Conservation (phyloP, 2,113 vertebrate species). For the Indicator indicator region DNA sequence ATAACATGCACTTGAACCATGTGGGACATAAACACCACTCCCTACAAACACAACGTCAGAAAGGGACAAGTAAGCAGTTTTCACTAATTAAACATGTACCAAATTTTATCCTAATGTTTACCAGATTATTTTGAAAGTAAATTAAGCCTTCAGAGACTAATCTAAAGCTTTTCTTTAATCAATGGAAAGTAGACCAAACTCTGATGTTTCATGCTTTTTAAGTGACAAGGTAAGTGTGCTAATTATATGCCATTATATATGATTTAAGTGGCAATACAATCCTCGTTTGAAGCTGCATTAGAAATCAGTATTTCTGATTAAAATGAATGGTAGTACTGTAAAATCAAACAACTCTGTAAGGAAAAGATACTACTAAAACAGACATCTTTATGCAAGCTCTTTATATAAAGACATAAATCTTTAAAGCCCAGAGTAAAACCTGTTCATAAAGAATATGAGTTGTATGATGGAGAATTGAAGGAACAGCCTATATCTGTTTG, state of each 20-base stretch:
- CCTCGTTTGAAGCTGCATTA: not conserved
- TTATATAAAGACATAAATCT: not conserved
- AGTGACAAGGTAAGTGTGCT: not conserved
- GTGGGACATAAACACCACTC: slow-evolving; percentile 52
- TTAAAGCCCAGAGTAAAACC: not conserved
- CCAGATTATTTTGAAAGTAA: not conserved
- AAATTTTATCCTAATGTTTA: not conserved
- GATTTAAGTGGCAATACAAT: not conserved
- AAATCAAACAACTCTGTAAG: not conserved
- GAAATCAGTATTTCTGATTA: not conserved
- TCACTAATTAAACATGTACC: not conserved
- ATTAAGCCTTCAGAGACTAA: not conserved
- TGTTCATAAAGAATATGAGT: not conserved
- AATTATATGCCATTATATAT: not conserved
- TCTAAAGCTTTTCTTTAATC: not conserved
- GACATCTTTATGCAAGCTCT: not conserved
- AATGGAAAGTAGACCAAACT: not conserved
- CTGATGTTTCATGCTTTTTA: not conserved
- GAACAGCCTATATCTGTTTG: not conserved
- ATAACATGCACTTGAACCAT: not conserved
- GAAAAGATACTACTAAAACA: not conserved
- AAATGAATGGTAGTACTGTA: not conserved
- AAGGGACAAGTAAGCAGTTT: not conserved
- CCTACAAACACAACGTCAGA: not conserved
- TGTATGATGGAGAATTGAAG: not conserved